Base-by-base conservation (phyloP, 2,113 vertebrate genomes). In the Sceloporus tristichus region DNA sequence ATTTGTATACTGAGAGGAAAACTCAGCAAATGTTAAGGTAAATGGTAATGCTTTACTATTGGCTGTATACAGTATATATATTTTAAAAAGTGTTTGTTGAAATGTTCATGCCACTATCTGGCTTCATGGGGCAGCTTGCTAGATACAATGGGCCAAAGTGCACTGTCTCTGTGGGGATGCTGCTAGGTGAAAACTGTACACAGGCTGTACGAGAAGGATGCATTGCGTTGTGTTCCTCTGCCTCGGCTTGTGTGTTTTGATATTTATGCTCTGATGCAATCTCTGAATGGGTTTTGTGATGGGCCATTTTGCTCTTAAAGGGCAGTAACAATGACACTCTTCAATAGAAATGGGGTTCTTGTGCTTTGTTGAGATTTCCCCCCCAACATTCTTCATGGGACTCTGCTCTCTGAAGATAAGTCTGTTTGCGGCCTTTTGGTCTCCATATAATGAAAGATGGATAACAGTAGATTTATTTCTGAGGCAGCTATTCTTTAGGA, bases 401-500 rank as follows among this genome's bases (percentile, higher is more conserved):
- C 56, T 5, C 70, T 75, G 13, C 9, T 73, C 16, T 19, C 40
- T 34, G 56, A 3, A 90, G 85, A 88, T 84, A 76, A 90, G 85
- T 90, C 62, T 91, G 4, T 84, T 86, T 90, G 82, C 78, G 79
- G 71, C 48, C 8, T 65, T 93, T 94, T 88, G 86, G 25, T 87
- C 81, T 90, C 42, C 90, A 2, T 16, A 25, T 81, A 88, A 87
- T 89, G 71, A 91, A 92, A 91, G 23, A 27, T 29, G 54, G 16
- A 84, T 88, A 90, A 85, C 66, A 0, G 65, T 88, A 85, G n/a
- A 87, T 9, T 84, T 85, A 71, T 94, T 94, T 93, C 88, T 91
- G 92, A 90, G 70, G 70, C 54, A 91, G 40, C 14, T 84, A 86
- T 91, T 94, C 88, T 91, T 88, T 83, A 94, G n/a, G 88, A 74